These are phyloP conservation scores for Stratiomys singularior DNA, from an alignment of 2,888 invertebrate genomes.

Conservation along the genomic window DNA sequence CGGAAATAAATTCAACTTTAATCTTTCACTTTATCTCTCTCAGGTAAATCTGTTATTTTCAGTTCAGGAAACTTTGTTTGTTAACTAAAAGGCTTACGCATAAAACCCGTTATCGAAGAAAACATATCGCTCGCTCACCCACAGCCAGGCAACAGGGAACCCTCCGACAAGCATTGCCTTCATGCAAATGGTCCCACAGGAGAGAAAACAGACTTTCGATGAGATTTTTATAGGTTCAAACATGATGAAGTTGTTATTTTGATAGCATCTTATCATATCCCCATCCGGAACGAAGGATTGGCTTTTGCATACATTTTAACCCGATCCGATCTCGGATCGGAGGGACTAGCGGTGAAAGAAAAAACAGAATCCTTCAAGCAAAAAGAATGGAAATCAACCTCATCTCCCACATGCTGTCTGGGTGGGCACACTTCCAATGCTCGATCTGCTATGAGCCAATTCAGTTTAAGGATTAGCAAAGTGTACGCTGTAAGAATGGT, in stretches of 20 bases:
- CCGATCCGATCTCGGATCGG: slow-evolving; percentile 40
- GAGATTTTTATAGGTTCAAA: slow-evolving; percentile 50
- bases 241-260: slow-evolving; percentile 50
- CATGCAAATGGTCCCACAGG: background rate
- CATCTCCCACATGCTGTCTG: background rate
- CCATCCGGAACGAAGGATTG: slow-evolving; percentile 39
- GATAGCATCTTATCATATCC: slow-evolving; percentile 50
- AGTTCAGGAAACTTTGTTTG: slow-evolving; percentile 33
- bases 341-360: background rate
- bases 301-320: slow-evolving; percentile 44
- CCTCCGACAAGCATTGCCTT: background rate
- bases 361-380: slow-evolving; percentile 20
- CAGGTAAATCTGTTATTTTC: slow-evolving; percentile 30
- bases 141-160: background rate
- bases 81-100: slow-evolving; percentile 34
- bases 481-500: background rate
- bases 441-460: background rate
- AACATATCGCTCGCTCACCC: slow-evolving; percentile 20
- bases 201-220: slow-evolving; percentile 46
- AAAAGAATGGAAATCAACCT: slow-evolving; percentile 8
- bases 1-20: slow-evolving; percentile 18
- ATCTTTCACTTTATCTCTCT: slow-evolving; percentile 8
- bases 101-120: slow-evolving; percentile 22
- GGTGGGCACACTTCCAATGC: background rate
- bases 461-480: background rate